phyloP scores from a whole-genome alignment of 1,140 invertebrate genomes.

The Zaprionus tsacasi region DNA sequence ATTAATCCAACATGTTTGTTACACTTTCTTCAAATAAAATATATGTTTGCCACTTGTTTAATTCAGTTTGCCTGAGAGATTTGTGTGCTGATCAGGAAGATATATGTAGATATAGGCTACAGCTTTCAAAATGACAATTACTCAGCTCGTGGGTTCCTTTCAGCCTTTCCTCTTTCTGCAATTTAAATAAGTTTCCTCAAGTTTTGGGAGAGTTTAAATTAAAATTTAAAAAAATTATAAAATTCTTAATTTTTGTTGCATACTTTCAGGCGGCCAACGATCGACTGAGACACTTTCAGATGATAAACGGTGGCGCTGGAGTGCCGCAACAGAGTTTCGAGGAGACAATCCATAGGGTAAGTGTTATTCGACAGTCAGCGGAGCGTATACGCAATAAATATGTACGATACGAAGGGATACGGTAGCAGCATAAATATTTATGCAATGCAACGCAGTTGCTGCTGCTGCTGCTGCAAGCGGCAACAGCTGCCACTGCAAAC shows the following conservation, averaged over 20 bases:
- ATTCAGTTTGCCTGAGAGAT: too few species aligned
- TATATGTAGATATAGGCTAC: too few species aligned
- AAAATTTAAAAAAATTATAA: background rate
- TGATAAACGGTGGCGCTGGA: slow-evolving; percentile 87
- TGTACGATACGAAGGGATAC: slow-evolving; percentile 11
- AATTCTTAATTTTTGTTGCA: slow-evolving; percentile 46
- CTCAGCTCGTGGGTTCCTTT: too few species aligned
- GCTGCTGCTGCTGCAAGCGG: slow-evolving; percentile 43
- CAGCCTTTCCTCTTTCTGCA: too few species aligned
- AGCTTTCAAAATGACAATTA: too few species aligned
- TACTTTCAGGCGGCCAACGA: slow-evolving; percentile 85
- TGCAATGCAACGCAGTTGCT: slow-evolving; percentile 58
- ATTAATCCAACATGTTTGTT: too few species aligned
- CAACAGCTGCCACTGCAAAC: slow-evolving; percentile 69
- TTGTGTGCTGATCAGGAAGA: too few species aligned
- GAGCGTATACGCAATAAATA: slow-evolving; percentile 55
- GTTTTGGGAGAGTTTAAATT: background rate
- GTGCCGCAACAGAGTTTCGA: slow-evolving; percentile 91
- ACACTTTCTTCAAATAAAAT: too few species aligned
- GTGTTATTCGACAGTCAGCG: slow-evolving; percentile 47
- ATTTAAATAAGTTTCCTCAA: too few species aligned
- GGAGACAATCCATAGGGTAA: slow-evolving; percentile 93
- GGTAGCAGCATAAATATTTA: slow-evolving; percentile 71
- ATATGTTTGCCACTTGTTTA: too few species aligned
- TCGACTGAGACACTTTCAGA: slow-evolving; percentile 90